Evolutionary conservation across 2,113 vertebrate genomes (phyloP), one percentile per base, ranked within the genome.

Genomic region (Riparia riparia): DNA sequence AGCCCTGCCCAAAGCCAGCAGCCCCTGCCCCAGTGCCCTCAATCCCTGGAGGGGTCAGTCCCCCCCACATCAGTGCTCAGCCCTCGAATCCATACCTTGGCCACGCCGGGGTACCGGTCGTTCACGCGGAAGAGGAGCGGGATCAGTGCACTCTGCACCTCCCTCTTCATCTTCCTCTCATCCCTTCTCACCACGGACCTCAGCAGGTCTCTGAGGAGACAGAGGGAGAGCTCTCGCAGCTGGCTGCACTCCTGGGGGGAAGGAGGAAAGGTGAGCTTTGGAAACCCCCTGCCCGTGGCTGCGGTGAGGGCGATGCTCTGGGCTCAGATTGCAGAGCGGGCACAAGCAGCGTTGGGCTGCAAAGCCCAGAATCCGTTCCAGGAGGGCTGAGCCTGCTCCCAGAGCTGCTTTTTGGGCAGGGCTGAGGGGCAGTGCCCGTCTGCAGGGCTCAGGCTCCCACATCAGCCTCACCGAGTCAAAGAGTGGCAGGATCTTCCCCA

Each of bases 281-380:
- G 25, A 7, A 0, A 12, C 26, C 39, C 26, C 47, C 17, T 26
- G 58, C 29, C 71, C 6, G 0, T 19, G 47, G 21, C 58, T n/a
- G 45, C 0, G 0, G 14, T 1, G 53, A 60, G 53, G 41, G 44
- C 10, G 12, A 7, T 31, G 53, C 74, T 45, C 15, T 1, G 1
- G 54, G 22, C 4, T 24, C 53, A 25, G 14, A 10, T 7, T 14
- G 10, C 66, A 66, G 66, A 42, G 49, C 15, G 0, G 61, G 54
- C 37, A 51, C 17, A 7, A n/a, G 49, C 83, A n/a, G 28, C 1
- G 0, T 4, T 39, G 61, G 74, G 26, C 76, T 50, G 32, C 61
- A 74, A 58, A 44, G 82, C 41, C 32, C 54, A 61, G 34, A 17
- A 63, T 41, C 61, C 63, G 8, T 21, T 7, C 54, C 56, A 9